Evolutionary conservation across 2,888 invertebrate species (phyloP).

Genomic region (Chorisops tibialis): DNA sequence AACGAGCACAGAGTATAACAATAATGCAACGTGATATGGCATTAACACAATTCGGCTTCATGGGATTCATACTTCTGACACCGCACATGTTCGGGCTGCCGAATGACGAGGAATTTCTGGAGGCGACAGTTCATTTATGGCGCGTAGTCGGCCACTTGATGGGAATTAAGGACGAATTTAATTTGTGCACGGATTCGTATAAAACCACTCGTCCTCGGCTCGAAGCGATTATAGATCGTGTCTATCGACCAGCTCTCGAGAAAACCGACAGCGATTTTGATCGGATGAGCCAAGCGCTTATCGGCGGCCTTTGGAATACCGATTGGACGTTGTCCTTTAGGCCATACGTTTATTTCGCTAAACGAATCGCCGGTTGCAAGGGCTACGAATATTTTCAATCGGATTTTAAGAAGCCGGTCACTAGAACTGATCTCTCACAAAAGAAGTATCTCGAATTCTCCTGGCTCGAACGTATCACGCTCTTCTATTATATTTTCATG

Average conservation of each 20-base stretch:
- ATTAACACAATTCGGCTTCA: slow-evolving; percentile 76
- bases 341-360: slow-evolving; percentile 55
- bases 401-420: slow-evolving; percentile 24
- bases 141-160: slow-evolving; percentile 70
- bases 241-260: slow-evolving; percentile 57
- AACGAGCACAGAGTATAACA: slow-evolving; percentile 42
- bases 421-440: not conserved
- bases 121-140: slow-evolving; percentile 76
- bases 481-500: slow-evolving; percentile 26
- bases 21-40: slow-evolving; percentile 76
- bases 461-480: slow-evolving; percentile 21
- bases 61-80: slow-evolving; percentile 55
- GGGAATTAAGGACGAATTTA: slow-evolving; percentile 73
- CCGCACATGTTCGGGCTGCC: slow-evolving; percentile 62
- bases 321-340: slow-evolving; percentile 58
- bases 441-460: slow-evolving; percentile 19
- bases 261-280: slow-evolving; percentile 60
- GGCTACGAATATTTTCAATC: slow-evolving; percentile 51
- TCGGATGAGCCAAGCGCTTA: slow-evolving; percentile 58
- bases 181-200: slow-evolving; percentile 59
- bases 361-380: slow-evolving; percentile 54
- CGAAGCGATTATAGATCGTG: slow-evolving; percentile 54
- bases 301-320: slow-evolving; percentile 63
- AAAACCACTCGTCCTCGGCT: slow-evolving; percentile 56
- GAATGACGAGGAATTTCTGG: slow-evolving; percentile 56